Conservation (phyloP, 1,140 invertebrate species). For the Diorhabda sublineata region DNA sequence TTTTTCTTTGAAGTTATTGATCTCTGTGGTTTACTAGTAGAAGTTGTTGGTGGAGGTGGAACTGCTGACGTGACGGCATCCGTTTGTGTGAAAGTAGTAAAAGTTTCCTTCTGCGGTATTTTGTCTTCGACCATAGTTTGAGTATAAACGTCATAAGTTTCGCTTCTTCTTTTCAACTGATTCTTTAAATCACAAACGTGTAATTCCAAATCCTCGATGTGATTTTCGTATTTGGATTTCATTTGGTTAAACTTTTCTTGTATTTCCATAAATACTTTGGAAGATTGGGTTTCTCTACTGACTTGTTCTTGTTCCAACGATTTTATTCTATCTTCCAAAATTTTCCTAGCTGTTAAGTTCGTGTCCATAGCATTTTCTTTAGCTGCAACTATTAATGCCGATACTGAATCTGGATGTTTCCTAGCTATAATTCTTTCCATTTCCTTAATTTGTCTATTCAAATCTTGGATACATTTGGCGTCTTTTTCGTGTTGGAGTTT, state of each 20-base stretch:
- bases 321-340: conserved; percentile 66
- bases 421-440: conserved; percentile 73
- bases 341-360: conserved; percentile 58
- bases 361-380: conserved; percentile 52
- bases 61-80: conserved; percentile 12
- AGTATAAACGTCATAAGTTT: conserved; percentile 14
- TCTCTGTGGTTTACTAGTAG: conserved; percentile 22
- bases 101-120: conserved; percentile 38
- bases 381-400: conserved; percentile 62
- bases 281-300: conserved; percentile 63
- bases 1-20: conserved; percentile 45
- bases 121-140: conserved; percentile 16
- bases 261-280: conserved; percentile 63
- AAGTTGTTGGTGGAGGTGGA: background rate
- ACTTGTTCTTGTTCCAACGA: conserved; percentile 63
- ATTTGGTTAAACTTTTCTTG: conserved; percentile 71
- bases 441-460: conserved; percentile 73
- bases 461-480: conserved; percentile 63
- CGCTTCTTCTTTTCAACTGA: conserved; percentile 39
- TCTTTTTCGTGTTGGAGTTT: conserved; percentile 66
- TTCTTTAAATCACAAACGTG: conserved; percentile 50
- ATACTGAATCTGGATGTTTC: conserved; percentile 75
- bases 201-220: conserved; percentile 67
- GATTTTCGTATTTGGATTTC: conserved; percentile 68
- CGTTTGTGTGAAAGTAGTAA: conserved; percentile 33